These are phyloP conservation scores for Zele albiditarsus DNA, from an alignment of 2,888 invertebrate species.

Conservation along the genomic window DNA sequence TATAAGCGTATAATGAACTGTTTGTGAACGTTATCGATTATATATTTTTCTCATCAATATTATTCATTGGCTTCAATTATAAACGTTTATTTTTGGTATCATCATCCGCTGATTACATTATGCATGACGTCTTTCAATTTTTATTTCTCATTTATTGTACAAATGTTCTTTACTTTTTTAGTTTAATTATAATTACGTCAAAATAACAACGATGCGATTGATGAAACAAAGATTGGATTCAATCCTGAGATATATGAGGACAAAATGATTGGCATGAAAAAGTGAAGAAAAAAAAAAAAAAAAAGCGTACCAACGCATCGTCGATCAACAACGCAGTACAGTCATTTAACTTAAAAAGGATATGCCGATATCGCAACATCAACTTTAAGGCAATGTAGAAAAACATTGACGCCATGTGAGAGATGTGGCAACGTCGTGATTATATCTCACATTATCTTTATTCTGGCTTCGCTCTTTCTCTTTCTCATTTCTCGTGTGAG, in stretches of 20 bases:
- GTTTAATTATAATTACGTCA: not conserved
- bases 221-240: not conserved
- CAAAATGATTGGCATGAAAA: not conserved
- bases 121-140: not conserved
- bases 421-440: conserved; percentile 56
- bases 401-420: conserved; percentile 42
- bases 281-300: not conserved
- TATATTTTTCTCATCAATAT: not conserved
- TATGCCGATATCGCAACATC: conserved; percentile 54
- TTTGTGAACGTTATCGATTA: not conserved
- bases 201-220: not conserved
- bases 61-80: not conserved
- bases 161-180: not conserved
- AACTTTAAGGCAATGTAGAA: conserved; percentile 49
- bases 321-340: conserved; percentile 24
- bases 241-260: not conserved
- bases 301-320: conserved; percentile 20
- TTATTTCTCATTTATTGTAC: not conserved
- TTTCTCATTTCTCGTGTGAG: conserved; percentile 44
- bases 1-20: not conserved
- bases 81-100: not conserved
- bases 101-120: not conserved
- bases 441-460: conserved; percentile 33
- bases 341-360: conserved; percentile 52
- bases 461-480: not conserved